Evolutionary conservation across 2,797 vertebrate species (phyloP).

Genomic region (Dryobates pubescens): DNA sequence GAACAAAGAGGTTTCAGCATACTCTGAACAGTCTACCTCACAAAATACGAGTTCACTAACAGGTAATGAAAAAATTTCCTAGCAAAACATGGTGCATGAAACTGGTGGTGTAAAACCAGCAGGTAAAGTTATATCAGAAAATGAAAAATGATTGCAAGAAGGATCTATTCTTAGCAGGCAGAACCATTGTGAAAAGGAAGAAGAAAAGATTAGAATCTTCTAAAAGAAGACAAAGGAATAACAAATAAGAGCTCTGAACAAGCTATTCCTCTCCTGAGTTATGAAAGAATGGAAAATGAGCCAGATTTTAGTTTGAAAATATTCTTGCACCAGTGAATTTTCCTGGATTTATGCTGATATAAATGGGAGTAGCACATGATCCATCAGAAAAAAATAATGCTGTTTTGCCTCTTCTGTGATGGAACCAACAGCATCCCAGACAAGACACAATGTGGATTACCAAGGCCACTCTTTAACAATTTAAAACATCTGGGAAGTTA

Average conservation of each 20-base stretch:
- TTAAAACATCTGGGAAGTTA: not conserved
- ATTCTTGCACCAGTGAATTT: not conserved
- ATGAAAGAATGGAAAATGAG: not conserved
- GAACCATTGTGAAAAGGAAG: rapidly evolving
- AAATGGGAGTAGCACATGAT: not conserved
- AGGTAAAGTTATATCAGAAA: not conserved
- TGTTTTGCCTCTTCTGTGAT: not conserved
- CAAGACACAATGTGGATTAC: not conserved
- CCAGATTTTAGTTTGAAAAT: not conserved
- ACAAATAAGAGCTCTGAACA: not conserved
- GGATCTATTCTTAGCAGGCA: not conserved
- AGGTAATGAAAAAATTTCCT: not conserved
- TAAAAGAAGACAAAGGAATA: not conserved
- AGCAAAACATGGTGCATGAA: not conserved
- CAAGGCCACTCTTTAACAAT: not conserved
- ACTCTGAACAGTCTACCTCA: not conserved
- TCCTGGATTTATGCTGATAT: not conserved
- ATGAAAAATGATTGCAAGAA: not conserved
- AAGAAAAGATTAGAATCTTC: not conserved
- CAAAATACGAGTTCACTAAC: not conserved
- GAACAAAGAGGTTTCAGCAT: not conserved
- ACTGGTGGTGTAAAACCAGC: not conserved
- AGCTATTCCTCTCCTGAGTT: not conserved
- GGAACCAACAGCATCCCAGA: not conserved
- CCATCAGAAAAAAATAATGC: not conserved